phyloP scores from a whole-genome alignment of 2,797 vertebrate species.

The Cichlasoma orientale region DNA sequence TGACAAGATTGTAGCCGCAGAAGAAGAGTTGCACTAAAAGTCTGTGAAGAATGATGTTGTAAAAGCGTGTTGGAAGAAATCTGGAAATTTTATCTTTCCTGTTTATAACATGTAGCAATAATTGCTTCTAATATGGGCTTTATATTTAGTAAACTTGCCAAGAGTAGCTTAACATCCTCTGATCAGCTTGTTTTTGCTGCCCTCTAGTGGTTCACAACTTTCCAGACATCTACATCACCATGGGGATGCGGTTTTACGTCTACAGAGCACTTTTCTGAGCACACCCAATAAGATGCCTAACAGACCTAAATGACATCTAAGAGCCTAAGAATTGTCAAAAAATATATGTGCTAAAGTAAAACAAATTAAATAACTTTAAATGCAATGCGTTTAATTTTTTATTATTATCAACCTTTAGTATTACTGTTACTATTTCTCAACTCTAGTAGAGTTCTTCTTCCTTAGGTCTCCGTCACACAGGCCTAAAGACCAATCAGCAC shows the following conservation, averaged over 20 bases:
- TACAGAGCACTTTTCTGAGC: no score
- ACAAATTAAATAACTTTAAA: not conserved
- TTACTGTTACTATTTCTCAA: not conserved
- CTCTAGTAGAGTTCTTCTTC: not conserved
- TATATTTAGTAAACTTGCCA: not conserved
- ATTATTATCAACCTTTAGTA: not conserved
- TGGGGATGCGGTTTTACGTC: not conserved
- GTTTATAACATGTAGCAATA: not conserved
- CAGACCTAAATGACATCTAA: not conserved
- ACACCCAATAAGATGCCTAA: not conserved
- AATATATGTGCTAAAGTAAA: not conserved
- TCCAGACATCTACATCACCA: not conserved
- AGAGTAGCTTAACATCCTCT: not conserved
- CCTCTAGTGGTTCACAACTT: not conserved
- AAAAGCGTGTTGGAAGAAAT: not conserved
- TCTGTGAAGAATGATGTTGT: not conserved
- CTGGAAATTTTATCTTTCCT: not conserved
- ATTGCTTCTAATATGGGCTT: conserved; percentile 4
- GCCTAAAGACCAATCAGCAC: not conserved
- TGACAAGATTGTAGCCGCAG: not conserved
- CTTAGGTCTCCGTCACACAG: not conserved
- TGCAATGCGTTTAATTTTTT: not conserved
- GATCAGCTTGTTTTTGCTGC: not conserved
- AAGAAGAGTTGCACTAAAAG: not conserved
- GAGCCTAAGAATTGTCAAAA: not conserved